Conservation (phyloP, 2,113 vertebrate species). For the Romanogobio albipinnatus region DNA sequence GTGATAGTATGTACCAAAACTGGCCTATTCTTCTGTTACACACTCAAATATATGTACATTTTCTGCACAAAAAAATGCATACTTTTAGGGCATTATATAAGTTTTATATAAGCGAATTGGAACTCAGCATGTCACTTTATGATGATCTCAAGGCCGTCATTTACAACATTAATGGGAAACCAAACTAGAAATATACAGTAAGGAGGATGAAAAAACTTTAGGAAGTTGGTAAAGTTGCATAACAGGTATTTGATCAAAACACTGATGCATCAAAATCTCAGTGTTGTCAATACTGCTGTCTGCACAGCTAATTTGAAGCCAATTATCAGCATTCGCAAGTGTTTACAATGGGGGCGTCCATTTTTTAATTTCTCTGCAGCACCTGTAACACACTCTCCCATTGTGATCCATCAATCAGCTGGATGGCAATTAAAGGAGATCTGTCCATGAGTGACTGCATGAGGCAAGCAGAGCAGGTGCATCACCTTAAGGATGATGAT, state of each 20-base stretch:
- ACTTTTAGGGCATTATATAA: neutral
- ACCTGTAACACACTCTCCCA: slow-evolving; percentile 42
- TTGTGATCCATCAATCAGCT: slow-evolving; percentile 66
- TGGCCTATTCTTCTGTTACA: neutral
- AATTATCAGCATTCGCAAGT: slow-evolving; percentile 48
- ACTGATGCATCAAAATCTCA: slow-evolving; percentile 39
- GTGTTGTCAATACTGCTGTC: slow-evolving; percentile 27
- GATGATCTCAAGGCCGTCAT: neutral
- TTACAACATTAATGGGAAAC: neutral
- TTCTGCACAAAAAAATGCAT: slow-evolving; percentile 3
- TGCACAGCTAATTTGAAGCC: slow-evolving; percentile 49
- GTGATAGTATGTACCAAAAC: neutral
- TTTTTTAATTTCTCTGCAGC: slow-evolving; percentile 56
- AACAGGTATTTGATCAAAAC: slow-evolving; percentile 13
- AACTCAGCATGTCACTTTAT: neutral
- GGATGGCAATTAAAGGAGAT: slow-evolving; percentile 72
- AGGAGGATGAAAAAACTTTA: neutral
- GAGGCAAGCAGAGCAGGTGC: slow-evolving; percentile 54
- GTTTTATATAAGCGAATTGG: neutral
- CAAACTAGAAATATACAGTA: neutral
- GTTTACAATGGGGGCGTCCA: slow-evolving; percentile 50
- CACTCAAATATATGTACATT: neutral
- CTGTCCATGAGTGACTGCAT: slow-evolving; percentile 61
- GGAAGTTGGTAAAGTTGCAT: neutral
- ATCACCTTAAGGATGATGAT: slow-evolving; percentile 56